Evolutionary conservation across 1,140 invertebrate genomes (phyloP), one percentile per base, ranked within the genome.

Genomic region (Neocloeon triangulifer): DNA sequence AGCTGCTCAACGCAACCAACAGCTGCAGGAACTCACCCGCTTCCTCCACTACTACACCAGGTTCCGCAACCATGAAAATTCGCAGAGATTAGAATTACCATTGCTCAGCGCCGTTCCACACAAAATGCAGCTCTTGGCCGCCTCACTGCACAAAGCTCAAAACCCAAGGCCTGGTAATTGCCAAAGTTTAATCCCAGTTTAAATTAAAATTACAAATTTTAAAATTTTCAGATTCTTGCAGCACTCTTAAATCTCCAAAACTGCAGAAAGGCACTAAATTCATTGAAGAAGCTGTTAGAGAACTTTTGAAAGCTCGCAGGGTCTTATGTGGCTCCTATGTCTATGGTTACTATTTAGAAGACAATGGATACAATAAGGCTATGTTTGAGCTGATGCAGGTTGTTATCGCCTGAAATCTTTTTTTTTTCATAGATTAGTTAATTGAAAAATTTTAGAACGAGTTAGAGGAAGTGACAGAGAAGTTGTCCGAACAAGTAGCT

Each of bases 321-420:
- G 63, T 73, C 10, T 46, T 74, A 2, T 69, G 67, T 46, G 70
- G 66, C 25, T 69, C 66, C 6, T 72, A 73, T 46, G 66, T 70
- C 2, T 72, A 70, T 49, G 69, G 67, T 2, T 73, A 64, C 45
- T 72, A 69, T 42, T 43, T 73, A 12, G 61, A 59, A 42, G 66
- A 68, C 41, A 66, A 66, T 43, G 64, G 66, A 2, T 67, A 69
- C 41, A 70, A 69, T 42, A 67, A 66, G 47, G 62, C 61, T 32
- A 69, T 72, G 21, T 74, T 73, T 52, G 69, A 74, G 48, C 69
- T 67, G 42, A 69, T 74, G 64, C 69, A 70, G 59, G 66, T 69
- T 50, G 43, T 12, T 35, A 38, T 23, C 15, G 19, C n/a, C n/a
- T n/a, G n/a, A n/a, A n/a, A n/a, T n/a, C n/a, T n/a, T n/a, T n/a